Evolutionary conservation across 2,797 vertebrate genomes (phyloP), one percentile per base, ranked within the genome.

Genomic region (Scolopax rusticola): DNA sequence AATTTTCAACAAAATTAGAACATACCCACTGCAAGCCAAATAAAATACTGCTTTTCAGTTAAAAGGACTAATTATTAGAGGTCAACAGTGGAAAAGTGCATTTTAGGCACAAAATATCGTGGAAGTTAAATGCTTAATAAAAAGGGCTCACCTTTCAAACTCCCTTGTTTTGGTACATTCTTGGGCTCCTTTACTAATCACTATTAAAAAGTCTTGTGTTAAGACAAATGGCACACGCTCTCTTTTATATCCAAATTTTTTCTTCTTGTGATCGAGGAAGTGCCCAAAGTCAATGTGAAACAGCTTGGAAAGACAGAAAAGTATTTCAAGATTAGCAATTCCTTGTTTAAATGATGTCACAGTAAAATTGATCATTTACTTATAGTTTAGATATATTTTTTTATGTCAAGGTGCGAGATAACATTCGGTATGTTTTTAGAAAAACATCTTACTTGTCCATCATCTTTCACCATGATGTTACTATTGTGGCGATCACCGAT

Each of bases 401-500:
- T 30, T 69, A 3, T 24, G 45, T 30, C 20, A 28, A 60, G 77
- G 15, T 4, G 9, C 87, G 16, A 68, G 20, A 61, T 48, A 17
- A 84, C n/a, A 68, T 65, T 45, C 51, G 64, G 48, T 87, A 79
- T 10, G 18, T 32, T 75, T 67, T 87, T 33, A 96, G 74, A 86
- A 95, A 75, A 91, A 43, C 18, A 43, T 95, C 95, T 97, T 98
- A 98, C 98, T 91, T 98, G 98, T 88, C 98, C 98, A 87, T 98
- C 98, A 83, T 98, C 98, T 96, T 98, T 98, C 78, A 98, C 98
- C 98, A 98, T 98, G 97, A 98, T 98, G 97, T 98, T 98, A 92
- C 98, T 98, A 75, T 98, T 98, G 96, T 98, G 98, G 60, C 98
- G 98, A 88, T 99, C 98, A 84, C 98, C 98, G 89, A 99, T 99